Conservation (phyloP, 2,888 invertebrate species). For the Gymnoscelis rufifasciata region DNA sequence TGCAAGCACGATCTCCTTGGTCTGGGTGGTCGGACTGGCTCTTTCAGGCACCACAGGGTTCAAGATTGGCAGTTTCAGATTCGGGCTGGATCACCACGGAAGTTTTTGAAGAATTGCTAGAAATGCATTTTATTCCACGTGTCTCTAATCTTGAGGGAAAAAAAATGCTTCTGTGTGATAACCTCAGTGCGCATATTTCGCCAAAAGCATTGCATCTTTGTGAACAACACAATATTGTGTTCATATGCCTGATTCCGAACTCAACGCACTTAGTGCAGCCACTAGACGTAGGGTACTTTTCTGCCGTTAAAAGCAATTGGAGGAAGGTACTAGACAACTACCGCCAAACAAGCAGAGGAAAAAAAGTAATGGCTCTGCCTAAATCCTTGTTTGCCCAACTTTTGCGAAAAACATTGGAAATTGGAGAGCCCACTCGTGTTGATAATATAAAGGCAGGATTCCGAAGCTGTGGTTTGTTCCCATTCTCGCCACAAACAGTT, state of each 20-base stretch:
- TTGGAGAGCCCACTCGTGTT: too few relatives aligned
- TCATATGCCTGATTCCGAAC: conserved; percentile 18
- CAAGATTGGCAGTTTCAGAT: too few relatives aligned
- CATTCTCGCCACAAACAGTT: too few relatives aligned
- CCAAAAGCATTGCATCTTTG: conserved; percentile 21
- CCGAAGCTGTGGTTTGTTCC: too few relatives aligned
- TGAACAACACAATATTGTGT: conserved; percentile 18
- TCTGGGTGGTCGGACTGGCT: too few relatives aligned
- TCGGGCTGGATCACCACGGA: not conserved
- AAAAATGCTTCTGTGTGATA: conserved; percentile 24
- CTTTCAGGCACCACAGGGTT: too few relatives aligned
- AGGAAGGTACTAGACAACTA: conserved; percentile 11
- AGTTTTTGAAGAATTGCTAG: not conserved
- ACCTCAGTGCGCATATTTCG: conserved; percentile 25
- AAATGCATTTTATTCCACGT: not conserved
- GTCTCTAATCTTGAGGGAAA: conserved; percentile 17
- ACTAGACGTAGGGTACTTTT: conserved; percentile 22
- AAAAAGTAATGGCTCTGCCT: conserved; percentile 12
- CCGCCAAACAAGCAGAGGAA: conserved; percentile 12
- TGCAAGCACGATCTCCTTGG: too few relatives aligned
- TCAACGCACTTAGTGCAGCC: conserved; percentile 23
- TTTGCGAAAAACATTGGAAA: conserved; percentile 14
- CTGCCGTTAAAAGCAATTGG: conserved; percentile 15
- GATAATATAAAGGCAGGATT: too few relatives aligned
- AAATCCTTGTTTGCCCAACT: conserved; percentile 16